These are phyloP conservation scores for Drosophila birchii DNA, from an alignment of 2,888 invertebrate genomes.

Conservation along the genomic window DNA sequence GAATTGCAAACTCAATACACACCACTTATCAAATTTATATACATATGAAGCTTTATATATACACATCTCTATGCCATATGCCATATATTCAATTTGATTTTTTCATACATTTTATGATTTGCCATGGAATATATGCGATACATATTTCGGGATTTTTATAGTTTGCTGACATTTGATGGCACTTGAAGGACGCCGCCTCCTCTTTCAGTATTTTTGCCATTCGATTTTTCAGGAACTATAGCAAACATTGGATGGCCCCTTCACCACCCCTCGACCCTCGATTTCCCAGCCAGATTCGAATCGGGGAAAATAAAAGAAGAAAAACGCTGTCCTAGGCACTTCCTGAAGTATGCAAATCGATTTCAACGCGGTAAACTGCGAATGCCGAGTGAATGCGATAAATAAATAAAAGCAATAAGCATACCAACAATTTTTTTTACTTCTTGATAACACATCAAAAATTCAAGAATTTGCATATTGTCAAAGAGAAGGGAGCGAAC, in stretches of 20 bases:
- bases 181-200: slow-evolving; percentile 53
- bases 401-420: slow-evolving; percentile 38
- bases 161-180: slow-evolving; percentile 70
- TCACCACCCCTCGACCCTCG: slow-evolving; percentile 7
- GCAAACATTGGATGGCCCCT: slow-evolving; percentile 52
- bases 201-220: slow-evolving; percentile 10
- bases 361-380: slow-evolving; percentile 61
- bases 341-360: slow-evolving; percentile 74
- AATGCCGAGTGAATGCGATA: slow-evolving; percentile 51
- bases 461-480: slow-evolving; percentile 63
- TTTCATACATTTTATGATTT: slow-evolving; percentile 33
- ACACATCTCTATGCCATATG: slow-evolving; percentile 1
- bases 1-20: slow-evolving; percentile 1
- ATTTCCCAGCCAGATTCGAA: slow-evolving; percentile 17
- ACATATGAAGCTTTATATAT: background rate
- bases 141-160: slow-evolving; percentile 60
- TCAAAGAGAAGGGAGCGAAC: background rate
- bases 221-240: slow-evolving; percentile 47
- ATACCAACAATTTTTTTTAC: slow-evolving; percentile 35
- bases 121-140: slow-evolving; percentile 20
- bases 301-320: slow-evolving; percentile 54
- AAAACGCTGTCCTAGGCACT: slow-evolving; percentile 65
- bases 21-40: background rate
- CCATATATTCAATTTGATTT: slow-evolving; percentile 41
- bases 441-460: slow-evolving; percentile 63